Base-by-base conservation (phyloP, 2,113 vertebrate genomes). In the Tamias sibiricus region DNA sequence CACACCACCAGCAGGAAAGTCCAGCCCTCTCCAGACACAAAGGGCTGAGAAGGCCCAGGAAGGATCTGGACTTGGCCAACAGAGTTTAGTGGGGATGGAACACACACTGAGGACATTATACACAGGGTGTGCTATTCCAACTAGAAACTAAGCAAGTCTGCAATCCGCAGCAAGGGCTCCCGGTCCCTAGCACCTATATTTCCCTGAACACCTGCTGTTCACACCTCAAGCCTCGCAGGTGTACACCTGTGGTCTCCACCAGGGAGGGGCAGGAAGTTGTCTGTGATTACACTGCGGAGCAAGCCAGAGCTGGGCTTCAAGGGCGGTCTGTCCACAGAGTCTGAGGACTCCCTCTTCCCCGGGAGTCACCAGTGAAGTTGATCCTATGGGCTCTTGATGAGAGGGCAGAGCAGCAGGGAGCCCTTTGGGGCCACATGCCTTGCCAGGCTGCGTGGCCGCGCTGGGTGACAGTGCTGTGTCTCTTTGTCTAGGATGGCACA, bases 361-460 rank as follows among this genome's bases (percentile, higher is more conserved):
- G 42, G 35, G 37, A 30, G 22, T 42, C 26, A 76, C 69, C 32
- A 24, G 3, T 28, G 32, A 37, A 26, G 24, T n/a, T 49, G 40
- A 54, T 44, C 59, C 4, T 47, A 2, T 37, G 44, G 68, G 35
- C 30, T 28, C 42, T 19, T 2, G 0, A 1, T 19, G 30, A 7
- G 32, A 49, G 14, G 49, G 54, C 8, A 35, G 5, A 57, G 66
- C 37, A 12, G 16, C 20, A 9, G 66, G 11, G 72, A 47, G 28
- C 1, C 0, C 28, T 52, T 28, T 28, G 22, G 13, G 49, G 35
- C 0, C 2, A 26, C 4, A 24, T 0, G 9, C 11, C 77, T 77
- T 52, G 76, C 42, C 52, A 52, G 59, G 24, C 59, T 62, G 37
- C 28, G 8, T 69, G 64, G 22, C 17, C 2, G 6, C 64, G n/a